Evolutionary conservation across 1,140 invertebrate genomes (phyloP).

Genomic region (Teleogryllus occipitalis): DNA sequence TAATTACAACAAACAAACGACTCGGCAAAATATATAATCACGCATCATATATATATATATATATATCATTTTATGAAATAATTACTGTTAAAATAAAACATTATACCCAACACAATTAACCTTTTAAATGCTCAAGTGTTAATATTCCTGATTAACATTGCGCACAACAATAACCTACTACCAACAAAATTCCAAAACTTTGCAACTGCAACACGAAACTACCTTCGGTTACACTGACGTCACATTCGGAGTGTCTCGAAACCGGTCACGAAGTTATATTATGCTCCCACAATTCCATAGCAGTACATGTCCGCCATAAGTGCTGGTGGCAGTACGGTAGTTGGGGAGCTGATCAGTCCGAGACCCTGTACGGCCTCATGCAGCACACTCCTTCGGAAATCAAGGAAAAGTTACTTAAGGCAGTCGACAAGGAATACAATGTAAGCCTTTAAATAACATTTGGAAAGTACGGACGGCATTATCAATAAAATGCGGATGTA

Average conservation of each 20-base stretch:
- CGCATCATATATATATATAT: too few species aligned
- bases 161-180: too few species aligned
- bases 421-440: conserved; percentile 53
- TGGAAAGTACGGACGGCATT: conserved; percentile 21
- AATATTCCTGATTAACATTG: too few species aligned
- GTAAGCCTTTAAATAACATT: conserved; percentile 38
- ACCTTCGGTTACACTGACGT: conserved; percentile 15
- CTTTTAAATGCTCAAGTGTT: too few species aligned
- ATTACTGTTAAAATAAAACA: too few species aligned
- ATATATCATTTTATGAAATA: too few species aligned
- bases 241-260: conserved; percentile 20
- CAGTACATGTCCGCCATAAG: conserved; percentile 39
- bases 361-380: conserved; percentile 40
- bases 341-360: conserved; percentile 34
- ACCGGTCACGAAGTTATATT: conserved; percentile 26
- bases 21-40: too few species aligned
- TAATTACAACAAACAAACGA: too few species aligned
- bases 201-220: too few species aligned
- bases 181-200: too few species aligned
- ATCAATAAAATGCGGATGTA: conserved; percentile 20
- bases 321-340: conserved; percentile 36
- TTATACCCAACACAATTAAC: too few species aligned
- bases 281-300: conserved; percentile 32
- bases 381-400: conserved; percentile 50
- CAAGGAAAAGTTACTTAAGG: conserved; percentile 52